Conservation (phyloP, 2,797 vertebrate genomes). For the Manis crassicaudata region DNA sequence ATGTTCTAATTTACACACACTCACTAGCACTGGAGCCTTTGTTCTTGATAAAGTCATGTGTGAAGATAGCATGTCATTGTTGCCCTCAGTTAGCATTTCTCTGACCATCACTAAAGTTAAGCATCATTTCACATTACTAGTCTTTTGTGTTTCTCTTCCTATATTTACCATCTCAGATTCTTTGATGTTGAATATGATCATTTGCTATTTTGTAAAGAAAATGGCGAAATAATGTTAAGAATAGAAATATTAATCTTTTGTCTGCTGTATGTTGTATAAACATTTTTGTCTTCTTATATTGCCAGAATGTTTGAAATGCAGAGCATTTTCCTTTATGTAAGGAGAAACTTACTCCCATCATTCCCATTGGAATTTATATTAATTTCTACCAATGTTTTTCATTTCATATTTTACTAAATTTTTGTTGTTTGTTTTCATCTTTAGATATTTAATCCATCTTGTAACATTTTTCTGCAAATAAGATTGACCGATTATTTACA, state of each 20-base stretch:
- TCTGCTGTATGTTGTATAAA: neutral
- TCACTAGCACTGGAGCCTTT: neutral
- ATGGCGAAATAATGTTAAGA: neutral
- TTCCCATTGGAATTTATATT: neutral
- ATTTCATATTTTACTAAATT: neutral
- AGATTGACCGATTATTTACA: neutral
- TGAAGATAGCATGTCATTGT: fast-evolving
- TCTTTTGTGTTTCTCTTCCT: neutral
- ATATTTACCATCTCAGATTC: neutral
- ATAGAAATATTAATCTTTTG: neutral
- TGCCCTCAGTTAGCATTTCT: neutral
- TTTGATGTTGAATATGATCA: neutral
- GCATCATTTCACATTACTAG: neutral
- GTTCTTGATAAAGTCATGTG: neutral
- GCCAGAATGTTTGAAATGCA: neutral
- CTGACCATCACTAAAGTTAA: too few species aligned
- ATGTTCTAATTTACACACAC: too few species aligned
- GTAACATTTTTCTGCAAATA: neutral
- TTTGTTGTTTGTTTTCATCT: neutral
- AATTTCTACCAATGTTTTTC: neutral
- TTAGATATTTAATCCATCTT: neutral
- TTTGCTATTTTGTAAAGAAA: neutral
- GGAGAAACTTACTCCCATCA: neutral
- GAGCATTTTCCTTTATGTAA: neutral
- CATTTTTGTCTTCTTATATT: neutral